Evolutionary conservation across 2,113 vertebrate genomes (phyloP).

Genomic region (Formicarius rufipectus): DNA sequence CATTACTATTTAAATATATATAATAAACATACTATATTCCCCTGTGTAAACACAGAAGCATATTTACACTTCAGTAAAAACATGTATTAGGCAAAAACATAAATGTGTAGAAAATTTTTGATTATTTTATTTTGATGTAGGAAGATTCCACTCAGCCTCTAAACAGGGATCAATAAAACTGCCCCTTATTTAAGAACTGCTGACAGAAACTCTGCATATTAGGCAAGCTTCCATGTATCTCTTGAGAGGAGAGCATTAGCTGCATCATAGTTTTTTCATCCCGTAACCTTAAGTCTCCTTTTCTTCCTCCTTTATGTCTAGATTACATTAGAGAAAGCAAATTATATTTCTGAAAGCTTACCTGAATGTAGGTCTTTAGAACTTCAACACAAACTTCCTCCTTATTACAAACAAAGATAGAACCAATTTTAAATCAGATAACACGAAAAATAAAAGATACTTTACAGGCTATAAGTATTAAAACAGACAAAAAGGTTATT

Average conservation of each 20-base stretch:
- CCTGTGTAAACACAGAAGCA: background rate
- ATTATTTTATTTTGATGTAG: background rate
- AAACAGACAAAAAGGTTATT: background rate
- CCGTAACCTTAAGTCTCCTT: background rate
- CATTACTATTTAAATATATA: background rate
- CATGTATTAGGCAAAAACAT: background rate
- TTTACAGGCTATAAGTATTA: background rate
- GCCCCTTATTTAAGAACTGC: background rate
- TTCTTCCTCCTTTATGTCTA: background rate
- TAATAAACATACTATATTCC: background rate
- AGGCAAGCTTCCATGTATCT: background rate
- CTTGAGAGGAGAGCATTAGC: background rate
- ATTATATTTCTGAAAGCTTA: constrained; percentile 52
- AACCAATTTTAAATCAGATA: constrained; percentile 12
- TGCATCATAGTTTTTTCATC: background rate
- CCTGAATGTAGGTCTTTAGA: constrained; percentile 87
- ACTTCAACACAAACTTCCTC: constrained; percentile 89
- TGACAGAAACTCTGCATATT: background rate
- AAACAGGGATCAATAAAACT: background rate
- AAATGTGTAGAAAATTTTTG: background rate
- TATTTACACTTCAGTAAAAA: background rate
- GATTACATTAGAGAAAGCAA: background rate
- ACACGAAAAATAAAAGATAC: background rate
- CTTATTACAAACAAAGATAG: constrained; percentile 67
- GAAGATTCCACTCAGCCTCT: background rate